Percentiles rank a stretch among this genome's conserved stretches.
Conservation (phyloP, 2,888 invertebrate species). For the Hoplodrina blanda region DNA sequence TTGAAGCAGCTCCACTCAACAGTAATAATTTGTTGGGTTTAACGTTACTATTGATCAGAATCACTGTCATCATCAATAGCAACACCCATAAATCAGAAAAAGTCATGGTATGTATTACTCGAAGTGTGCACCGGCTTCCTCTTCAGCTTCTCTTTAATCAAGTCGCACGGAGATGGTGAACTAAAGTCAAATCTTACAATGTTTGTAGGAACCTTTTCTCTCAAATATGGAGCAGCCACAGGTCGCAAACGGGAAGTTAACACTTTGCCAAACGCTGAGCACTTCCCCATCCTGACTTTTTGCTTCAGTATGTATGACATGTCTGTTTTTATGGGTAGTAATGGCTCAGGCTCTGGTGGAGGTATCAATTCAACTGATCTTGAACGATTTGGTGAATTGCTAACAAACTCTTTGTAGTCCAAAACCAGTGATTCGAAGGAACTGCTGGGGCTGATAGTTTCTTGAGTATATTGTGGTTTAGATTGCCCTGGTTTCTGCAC, state of each 20-base stretch:
- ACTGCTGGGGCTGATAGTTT: slow-evolving; percentile 70
- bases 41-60: slow-evolving; percentile 44
- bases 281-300: slow-evolving; percentile 72
- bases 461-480: slow-evolving; percentile 33
- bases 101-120: slow-evolving; percentile 51
- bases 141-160: slow-evolving; percentile 74
- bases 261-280: slow-evolving; percentile 83
- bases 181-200: slow-evolving; percentile 79
- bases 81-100: slow-evolving; percentile 49
- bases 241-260: slow-evolving; percentile 74
- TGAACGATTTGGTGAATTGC: slow-evolving; percentile 15
- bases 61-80: slow-evolving; percentile 44
- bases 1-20: background rate
- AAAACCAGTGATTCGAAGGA: slow-evolving; percentile 78
- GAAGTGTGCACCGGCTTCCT: slow-evolving; percentile 63
- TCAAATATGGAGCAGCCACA: slow-evolving; percentile 79
- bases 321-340: slow-evolving; percentile 76
- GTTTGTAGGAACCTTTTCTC: slow-evolving; percentile 63
- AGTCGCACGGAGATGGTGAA: slow-evolving; percentile 82
- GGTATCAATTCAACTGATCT: slow-evolving; percentile 11
- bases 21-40: slow-evolving; percentile 8
- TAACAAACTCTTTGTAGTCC: slow-evolving; percentile 50
- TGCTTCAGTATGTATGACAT: slow-evolving; percentile 78
- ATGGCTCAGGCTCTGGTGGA: slow-evolving; percentile 56
- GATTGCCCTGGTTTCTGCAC: slow-evolving; percentile 68